Base-by-base conservation (phyloP, 2,888 invertebrate species). In the Drosophila borborema region DNA sequence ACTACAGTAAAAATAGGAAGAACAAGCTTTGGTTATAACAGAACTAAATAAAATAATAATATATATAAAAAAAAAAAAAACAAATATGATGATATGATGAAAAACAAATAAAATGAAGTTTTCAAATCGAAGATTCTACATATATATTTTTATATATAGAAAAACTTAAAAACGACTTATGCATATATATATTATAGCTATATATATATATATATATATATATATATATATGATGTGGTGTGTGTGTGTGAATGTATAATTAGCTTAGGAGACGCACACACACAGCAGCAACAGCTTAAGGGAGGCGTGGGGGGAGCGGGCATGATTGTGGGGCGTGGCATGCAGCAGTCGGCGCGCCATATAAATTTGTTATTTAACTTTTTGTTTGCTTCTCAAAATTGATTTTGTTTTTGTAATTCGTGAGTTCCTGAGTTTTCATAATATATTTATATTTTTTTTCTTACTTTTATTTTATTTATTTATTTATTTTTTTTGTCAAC, bases 1-100 rank as follows among this genome's bases (percentile, higher is more conserved):
- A 70, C 74, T 85, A 82, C 71, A 65, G 53, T 76, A 74, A 72
- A 77, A 68, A 75, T 78, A 78, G 77, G 77, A 88, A 84, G 74
- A 84, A 80, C 81, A 87, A 87, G 86, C 86, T 87, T 87, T 87
- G 86, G 86, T 88, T 88, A 82, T 64, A 75, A 82, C 71, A 68
- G 75, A 79, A 73, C 62, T 66, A 72, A 63, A 51, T 62, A 72
- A 60, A 54, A 58, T 34, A 40, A 55, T 18, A 41, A 23, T 69
- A 63, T 31, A n/a, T n/a, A n/a, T n/a, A n/a, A n/a, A n/a, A 1
- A 16, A 41, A n/a, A 55, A 18, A 72, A 69, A 40, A 64, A 18
- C 12, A 65, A 10, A 58, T 45, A 53, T 65, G 43, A 41, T 18
- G 20, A 20, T 23, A 18, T n/a, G 18, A 51, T 41, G 41, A 65